phyloP scores from a whole-genome alignment of 2,113 vertebrate genomes.

The Aptenodytes patagonicus region DNA sequence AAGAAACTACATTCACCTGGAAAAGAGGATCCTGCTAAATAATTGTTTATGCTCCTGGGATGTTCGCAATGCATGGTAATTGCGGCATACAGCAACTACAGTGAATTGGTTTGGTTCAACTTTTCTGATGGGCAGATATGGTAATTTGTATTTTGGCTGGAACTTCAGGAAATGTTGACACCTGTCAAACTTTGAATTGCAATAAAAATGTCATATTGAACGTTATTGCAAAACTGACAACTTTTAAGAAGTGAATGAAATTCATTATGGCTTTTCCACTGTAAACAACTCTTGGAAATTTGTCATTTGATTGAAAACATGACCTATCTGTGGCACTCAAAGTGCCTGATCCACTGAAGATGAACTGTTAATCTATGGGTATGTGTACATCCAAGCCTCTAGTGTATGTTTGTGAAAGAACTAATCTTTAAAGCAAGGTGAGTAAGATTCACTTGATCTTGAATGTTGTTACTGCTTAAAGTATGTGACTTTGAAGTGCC shows the following conservation, averaged over 20 bases:
- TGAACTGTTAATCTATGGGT: constrained; percentile 10
- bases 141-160: constrained; percentile 47
- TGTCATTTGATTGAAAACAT: constrained; percentile 25
- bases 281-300: constrained; percentile 23
- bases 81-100: not conserved
- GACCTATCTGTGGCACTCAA: not conserved
- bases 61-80: not conserved
- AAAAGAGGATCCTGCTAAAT: not conserved
- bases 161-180: constrained; percentile 37
- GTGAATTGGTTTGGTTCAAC: not conserved
- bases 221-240: constrained; percentile 7
- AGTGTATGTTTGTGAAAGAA: constrained; percentile 36
- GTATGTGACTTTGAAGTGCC: constrained; percentile 58
- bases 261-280: constrained; percentile 39
- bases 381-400: not conserved
- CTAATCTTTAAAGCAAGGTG: constrained; percentile 53
- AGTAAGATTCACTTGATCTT: constrained; percentile 50
- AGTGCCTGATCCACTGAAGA: not conserved
- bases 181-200: constrained; percentile 59
- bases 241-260: constrained; percentile 37
- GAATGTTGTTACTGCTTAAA: constrained; percentile 44
- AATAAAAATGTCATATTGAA: constrained; percentile 32
- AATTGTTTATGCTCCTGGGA: not conserved
- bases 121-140: not conserved
- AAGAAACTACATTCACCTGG: not conserved